phyloP scores from a whole-genome alignment of 2,797 vertebrate species.

The Saguinus oedipus region DNA sequence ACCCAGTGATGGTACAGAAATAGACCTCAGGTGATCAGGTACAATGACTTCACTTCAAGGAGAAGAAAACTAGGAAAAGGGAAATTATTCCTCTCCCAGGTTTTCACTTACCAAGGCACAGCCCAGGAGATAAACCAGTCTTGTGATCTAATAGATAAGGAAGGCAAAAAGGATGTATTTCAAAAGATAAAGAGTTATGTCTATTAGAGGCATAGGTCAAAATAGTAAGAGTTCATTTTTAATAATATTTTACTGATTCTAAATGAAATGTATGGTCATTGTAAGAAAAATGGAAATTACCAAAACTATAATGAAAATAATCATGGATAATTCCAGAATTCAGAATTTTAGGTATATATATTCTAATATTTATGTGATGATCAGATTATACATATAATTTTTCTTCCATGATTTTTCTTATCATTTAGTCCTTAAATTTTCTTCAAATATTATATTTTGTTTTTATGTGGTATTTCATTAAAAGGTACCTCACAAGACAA shows the following conservation, averaged over 20 bases:
- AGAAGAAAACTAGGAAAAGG: neutral
- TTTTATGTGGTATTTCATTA: neutral
- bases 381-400: neutral
- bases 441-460: neutral
- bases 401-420: neutral
- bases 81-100: neutral
- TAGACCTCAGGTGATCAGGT: neutral
- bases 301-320: conserved; percentile 1
- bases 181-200: neutral
- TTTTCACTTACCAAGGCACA: neutral
- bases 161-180: neutral
- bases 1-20: neutral
- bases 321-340: neutral
- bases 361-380: neutral
- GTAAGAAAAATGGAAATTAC: neutral
- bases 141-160: neutral
- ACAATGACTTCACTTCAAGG: neutral
- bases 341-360: neutral
- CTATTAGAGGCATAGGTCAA: neutral
- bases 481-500: neutral
- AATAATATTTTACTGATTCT: neutral
- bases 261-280: neutral
- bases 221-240: neutral
- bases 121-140: neutral
- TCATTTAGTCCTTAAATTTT: neutral